Evolutionary conservation across 1,140 invertebrate species (phyloP).

Genomic region (Theocolax elegans): DNA sequence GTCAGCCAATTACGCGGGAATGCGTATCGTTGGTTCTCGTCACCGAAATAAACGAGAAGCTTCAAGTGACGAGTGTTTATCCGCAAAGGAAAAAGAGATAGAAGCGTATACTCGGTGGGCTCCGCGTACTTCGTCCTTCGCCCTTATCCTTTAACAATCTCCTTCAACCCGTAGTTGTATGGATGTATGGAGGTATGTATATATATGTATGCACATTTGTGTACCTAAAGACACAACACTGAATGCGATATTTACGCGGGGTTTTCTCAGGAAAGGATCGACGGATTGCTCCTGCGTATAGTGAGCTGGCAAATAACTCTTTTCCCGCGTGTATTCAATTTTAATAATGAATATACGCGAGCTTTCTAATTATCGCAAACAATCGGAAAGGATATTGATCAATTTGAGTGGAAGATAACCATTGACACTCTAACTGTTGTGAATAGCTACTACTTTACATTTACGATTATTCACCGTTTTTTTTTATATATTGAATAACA

Average conservation of each 20-base stretch:
- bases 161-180: too few species aligned
- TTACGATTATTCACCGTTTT: too few species aligned
- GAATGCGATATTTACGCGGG: slow-evolving; percentile 4
- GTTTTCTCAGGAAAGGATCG: not conserved
- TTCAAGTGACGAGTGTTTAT: slow-evolving; percentile 23
- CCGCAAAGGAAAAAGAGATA: slow-evolving; percentile 2
- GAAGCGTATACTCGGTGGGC: not conserved
- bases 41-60: slow-evolving; percentile 40
- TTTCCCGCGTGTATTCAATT: not conserved
- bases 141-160: slow-evolving; percentile 38
- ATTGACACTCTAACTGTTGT: too few species aligned
- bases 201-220: not conserved
- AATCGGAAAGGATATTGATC: too few species aligned
- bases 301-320: not conserved
- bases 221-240: not conserved
- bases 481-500: too few species aligned
- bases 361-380: not conserved
- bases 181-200: too few species aligned
- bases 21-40: slow-evolving; percentile 19
- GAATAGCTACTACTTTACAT: too few species aligned
- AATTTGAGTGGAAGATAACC: too few species aligned
- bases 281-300: not conserved
- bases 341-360: not conserved
- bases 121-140: not conserved
- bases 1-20: slow-evolving; percentile 40